A percentile compares a stretch with the other conserved stretches of the same genome.
These are phyloP conservation scores for Micromesistius poutassou DNA, from an alignment of 2,797 vertebrate genomes.

Conservation along the genomic window DNA sequence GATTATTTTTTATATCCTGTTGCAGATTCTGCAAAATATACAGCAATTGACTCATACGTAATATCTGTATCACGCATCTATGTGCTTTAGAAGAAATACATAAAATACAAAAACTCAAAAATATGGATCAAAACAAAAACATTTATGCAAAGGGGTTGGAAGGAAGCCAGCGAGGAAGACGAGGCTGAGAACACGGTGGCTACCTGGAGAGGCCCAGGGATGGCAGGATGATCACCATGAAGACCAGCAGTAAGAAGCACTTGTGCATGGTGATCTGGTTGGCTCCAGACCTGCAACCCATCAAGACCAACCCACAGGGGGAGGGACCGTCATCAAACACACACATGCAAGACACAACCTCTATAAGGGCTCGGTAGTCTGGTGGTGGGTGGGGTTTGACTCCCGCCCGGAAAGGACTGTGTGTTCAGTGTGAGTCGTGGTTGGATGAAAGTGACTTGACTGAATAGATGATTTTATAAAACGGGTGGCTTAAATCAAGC, in stretches of 20 bases:
- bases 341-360: background rate
- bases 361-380: background rate
- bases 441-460: too few species aligned
- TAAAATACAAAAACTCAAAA: too few species aligned
- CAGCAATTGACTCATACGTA: too few species aligned
- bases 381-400: background rate
- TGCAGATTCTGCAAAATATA: background rate
- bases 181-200: background rate
- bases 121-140: background rate
- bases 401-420: background rate
- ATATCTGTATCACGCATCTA: too few species aligned
- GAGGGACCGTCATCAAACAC: background rate
- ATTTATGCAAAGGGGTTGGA: background rate
- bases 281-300: conserved; percentile 78
- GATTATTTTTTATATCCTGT: background rate
- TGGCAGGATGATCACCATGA: conserved; percentile 96
- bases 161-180: background rate
- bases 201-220: conserved; percentile 95
- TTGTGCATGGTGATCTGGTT: conserved; percentile 95
- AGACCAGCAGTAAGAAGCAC: conserved; percentile 91
- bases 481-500: too few species aligned
- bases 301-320: background rate
- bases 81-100: background rate
- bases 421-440: too few species aligned
- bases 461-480: too few species aligned